Evolutionary conservation across 2,888 invertebrate species (phyloP).

Genomic region (Seladonia tumulorum): DNA sequence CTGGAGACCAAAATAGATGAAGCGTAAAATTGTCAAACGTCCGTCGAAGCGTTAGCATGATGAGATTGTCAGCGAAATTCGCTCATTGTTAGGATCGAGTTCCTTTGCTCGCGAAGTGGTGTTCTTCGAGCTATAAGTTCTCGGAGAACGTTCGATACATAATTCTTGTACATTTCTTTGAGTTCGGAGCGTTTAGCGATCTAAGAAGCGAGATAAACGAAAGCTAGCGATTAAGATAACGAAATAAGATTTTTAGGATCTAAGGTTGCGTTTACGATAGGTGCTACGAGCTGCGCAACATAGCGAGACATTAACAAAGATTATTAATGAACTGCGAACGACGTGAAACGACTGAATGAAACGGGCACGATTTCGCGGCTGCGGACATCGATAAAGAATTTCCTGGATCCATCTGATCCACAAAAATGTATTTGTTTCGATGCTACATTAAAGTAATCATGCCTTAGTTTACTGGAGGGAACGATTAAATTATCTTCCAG

Average conservation of each 20-base stretch:
- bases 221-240: slow-evolving; percentile 26
- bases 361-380: slow-evolving; percentile 15
- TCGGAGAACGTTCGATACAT: background rate
- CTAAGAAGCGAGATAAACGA: slow-evolving; percentile 5
- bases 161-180: slow-evolving; percentile 5
- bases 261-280: slow-evolving; percentile 46
- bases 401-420: background rate
- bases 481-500: background rate
- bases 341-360: slow-evolving; percentile 37
- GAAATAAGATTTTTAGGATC: slow-evolving; percentile 24
- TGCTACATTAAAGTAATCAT: background rate
- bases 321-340: slow-evolving; percentile 25
- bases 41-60: background rate
- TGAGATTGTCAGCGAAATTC: background rate
- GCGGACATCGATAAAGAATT: slow-evolving; percentile 7
- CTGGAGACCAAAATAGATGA: background rate
- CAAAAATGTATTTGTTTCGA: background rate
- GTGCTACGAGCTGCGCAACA: slow-evolving; percentile 37
- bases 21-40: background rate
- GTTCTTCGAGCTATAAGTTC: background rate
- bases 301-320: slow-evolving; percentile 31
- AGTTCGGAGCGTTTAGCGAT: slow-evolving; percentile 33
- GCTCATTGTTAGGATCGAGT: background rate
- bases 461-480: background rate
- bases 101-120: background rate